Percentiles rank a stretch among this genome's conserved stretches.
These are phyloP conservation scores for Oreochromis aureus DNA, from an alignment of 2,113 vertebrate species.

Conservation along the genomic window DNA sequence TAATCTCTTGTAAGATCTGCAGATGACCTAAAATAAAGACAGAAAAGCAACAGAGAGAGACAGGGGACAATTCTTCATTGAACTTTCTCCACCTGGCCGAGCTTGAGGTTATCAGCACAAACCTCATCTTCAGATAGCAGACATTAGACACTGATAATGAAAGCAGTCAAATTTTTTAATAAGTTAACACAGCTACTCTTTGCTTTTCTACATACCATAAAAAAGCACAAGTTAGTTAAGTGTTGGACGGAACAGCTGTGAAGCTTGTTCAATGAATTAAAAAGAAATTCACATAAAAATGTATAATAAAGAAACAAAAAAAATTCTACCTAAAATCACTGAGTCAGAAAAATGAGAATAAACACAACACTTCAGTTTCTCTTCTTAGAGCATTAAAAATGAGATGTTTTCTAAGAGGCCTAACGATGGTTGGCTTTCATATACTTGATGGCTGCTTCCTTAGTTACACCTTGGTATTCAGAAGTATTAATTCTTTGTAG, in stretches of 20 bases:
- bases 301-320: not conserved
- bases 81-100: not conserved
- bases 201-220: not conserved
- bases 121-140: not conserved
- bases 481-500: not conserved
- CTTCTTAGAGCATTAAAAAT: not conserved
- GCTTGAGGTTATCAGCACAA: not conserved
- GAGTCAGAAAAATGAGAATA: not conserved
- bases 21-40: not conserved
- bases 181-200: not conserved
- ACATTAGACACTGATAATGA: slow-evolving; percentile 17
- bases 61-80: not conserved
- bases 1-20: not conserved
- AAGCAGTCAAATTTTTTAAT: not conserved
- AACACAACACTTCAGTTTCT: not conserved
- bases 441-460: not conserved
- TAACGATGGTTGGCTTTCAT: not conserved
- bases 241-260: not conserved
- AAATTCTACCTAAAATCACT: not conserved
- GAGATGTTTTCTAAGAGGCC: not conserved
- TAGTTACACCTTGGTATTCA: not conserved
- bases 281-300: not conserved
- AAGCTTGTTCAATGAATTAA: not conserved
- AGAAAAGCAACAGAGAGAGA: not conserved
- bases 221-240: not conserved